Evolutionary conservation across 2,113 vertebrate species (phyloP).

Genomic region (Steatornis caripensis): DNA sequence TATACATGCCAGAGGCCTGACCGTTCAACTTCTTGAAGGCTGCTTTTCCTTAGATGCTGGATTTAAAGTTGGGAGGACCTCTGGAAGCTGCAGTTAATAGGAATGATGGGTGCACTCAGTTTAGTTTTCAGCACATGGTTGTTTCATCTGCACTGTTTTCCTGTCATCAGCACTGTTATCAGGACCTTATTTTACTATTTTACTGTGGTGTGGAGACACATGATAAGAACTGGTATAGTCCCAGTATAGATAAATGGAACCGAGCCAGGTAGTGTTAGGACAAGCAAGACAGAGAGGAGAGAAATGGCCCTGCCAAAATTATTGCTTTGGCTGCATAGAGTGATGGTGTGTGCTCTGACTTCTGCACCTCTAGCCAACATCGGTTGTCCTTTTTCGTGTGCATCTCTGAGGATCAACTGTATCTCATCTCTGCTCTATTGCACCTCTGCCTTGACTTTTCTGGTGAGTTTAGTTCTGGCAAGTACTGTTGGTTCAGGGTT

Average conservation of each 20-base stretch:
- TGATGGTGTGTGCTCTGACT: background rate
- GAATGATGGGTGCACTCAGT: background rate
- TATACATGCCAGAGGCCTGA: background rate
- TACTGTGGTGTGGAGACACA: background rate
- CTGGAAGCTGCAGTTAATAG: background rate
- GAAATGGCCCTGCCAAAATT: background rate
- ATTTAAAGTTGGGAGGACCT: background rate
- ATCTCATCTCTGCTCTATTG: background rate
- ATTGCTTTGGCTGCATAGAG: background rate
- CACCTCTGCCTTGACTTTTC: background rate
- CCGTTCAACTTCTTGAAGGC: background rate
- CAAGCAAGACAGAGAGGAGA: background rate
- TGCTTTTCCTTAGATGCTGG: background rate
- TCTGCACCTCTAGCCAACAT: background rate
- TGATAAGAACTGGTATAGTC: background rate
- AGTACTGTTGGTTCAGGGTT: background rate
- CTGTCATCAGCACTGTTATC: no score
- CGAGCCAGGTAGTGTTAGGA: no score
- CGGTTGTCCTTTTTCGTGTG: background rate
- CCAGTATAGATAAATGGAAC: background rate
- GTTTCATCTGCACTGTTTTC: background rate
- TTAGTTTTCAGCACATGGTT: background rate
- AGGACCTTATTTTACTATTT: background rate
- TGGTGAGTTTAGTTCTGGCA: background rate
- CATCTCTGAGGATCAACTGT: background rate